A percentile compares a stretch with the other conserved stretches of the same genome.
phyloP scores from a whole-genome alignment of 2,888 invertebrate genomes.

The Acanthoscelides obtectus region DNA sequence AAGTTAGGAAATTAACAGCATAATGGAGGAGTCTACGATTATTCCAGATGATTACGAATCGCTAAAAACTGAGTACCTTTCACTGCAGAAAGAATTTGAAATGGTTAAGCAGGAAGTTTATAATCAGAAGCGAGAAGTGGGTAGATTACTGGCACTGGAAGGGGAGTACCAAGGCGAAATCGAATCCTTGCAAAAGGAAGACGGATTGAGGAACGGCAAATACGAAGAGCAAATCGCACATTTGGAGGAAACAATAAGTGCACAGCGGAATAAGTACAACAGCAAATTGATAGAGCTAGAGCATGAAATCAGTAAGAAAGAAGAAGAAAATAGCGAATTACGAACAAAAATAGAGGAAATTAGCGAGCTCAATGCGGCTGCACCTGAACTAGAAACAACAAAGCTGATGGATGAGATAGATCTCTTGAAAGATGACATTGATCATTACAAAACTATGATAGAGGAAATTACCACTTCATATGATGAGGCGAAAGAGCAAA shows the following conservation, averaged over 20 bases:
- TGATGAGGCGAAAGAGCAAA: slow-evolving; percentile 12
- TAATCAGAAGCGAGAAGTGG: slow-evolving; percentile 29
- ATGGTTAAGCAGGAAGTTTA: slow-evolving; percentile 31
- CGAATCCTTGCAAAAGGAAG: slow-evolving; percentile 22
- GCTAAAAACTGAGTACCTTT: slow-evolving; percentile 16
- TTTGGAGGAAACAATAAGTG: slow-evolving; percentile 23
- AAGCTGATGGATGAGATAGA: slow-evolving; percentile 16
- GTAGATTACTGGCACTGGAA: slow-evolving; percentile 25
- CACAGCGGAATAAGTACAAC: slow-evolving; percentile 15
- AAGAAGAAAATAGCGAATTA: slow-evolving; percentile 19
- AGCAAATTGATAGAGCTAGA: slow-evolving; percentile 21
- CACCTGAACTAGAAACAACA: slow-evolving; percentile 13
- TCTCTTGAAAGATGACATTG: slow-evolving; percentile 10
- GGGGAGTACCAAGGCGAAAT: slow-evolving; percentile 31
- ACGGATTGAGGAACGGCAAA: slow-evolving; percentile 15
- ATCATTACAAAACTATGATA: slow-evolving; percentile 3
- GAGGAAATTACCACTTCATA: slow-evolving; percentile 20
- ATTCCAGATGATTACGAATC: slow-evolving; percentile 19
- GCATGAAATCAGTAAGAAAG: slow-evolving; percentile 17
- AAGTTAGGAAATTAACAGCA: neutral
- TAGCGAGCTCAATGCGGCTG: slow-evolving; percentile 10
- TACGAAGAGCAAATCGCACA: slow-evolving; percentile 20
- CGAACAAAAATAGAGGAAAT: slow-evolving; percentile 14
- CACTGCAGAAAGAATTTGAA: slow-evolving; percentile 26
- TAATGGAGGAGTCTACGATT: neutral